phyloP scores from a whole-genome alignment of 2,888 invertebrate genomes.

The Argyresthia albistria region DNA sequence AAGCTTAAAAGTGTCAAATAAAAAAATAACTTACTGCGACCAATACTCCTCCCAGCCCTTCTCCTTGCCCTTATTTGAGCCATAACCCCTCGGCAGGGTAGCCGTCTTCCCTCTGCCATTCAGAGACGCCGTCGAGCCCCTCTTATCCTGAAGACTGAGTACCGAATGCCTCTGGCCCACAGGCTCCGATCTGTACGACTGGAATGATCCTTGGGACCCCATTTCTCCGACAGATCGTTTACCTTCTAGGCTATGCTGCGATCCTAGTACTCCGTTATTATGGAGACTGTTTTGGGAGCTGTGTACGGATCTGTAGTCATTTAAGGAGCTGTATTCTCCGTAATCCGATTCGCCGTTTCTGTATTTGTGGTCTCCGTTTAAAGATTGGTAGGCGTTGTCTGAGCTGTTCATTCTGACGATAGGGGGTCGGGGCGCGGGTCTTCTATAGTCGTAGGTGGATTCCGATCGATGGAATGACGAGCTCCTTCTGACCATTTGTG shows the following conservation, averaged over 20 bases:
- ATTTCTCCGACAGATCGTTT: conserved; percentile 21
- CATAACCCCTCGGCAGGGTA: conserved; percentile 54
- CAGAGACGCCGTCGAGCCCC: conserved; percentile 30
- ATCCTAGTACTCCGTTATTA: conserved; percentile 19
- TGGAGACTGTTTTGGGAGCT: conserved; percentile 17
- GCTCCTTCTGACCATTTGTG: conserved; percentile 40
- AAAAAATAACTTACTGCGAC: conserved; percentile 47
- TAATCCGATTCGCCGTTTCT: background rate
- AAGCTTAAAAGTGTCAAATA: background rate
- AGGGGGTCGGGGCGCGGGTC: conserved; percentile 32
- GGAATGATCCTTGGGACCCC: conserved; percentile 42
- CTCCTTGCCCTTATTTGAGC: conserved; percentile 36
- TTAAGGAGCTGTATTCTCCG: background rate
- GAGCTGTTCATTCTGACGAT: conserved; percentile 26
- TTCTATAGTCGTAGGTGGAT: conserved; percentile 29
- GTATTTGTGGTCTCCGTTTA: conserved; percentile 16
- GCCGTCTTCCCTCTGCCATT: conserved; percentile 48
- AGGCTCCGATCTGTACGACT: conserved; percentile 47
- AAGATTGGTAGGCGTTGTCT: conserved; percentile 20
- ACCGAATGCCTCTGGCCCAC: conserved; percentile 29
- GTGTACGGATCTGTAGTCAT: conserved; percentile 21
- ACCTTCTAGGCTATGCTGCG: conserved; percentile 40
- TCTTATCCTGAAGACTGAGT: conserved; percentile 45
- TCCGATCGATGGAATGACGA: conserved; percentile 39
- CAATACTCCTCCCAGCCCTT: conserved; percentile 66